A percentile compares a stretch with the other conserved stretches of the same genome.
Conservation (phyloP, 2,888 invertebrate genomes). For the Rhaphigaster nebulosa region DNA sequence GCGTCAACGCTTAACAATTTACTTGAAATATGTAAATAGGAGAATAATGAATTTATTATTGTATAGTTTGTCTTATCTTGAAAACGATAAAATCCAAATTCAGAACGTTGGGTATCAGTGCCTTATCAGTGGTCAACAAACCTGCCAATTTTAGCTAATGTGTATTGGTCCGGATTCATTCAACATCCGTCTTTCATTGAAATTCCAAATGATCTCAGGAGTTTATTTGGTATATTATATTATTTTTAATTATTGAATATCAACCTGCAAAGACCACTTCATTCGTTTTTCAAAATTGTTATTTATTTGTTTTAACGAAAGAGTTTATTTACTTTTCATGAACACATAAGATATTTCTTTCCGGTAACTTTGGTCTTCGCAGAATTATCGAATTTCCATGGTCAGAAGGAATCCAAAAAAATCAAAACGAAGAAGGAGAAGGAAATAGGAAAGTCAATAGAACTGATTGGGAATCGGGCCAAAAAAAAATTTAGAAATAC, state of each 20-base stretch:
- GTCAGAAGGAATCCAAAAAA: background rate
- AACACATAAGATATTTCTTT: background rate
- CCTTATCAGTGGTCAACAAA: slow-evolving; percentile 14
- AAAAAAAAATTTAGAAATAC: background rate
- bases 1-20: no score
- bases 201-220: background rate
- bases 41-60: no score
- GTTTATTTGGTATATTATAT: background rate
- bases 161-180: background rate
- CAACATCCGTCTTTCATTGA: background rate
- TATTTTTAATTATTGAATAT: no score
- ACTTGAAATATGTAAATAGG: no score
- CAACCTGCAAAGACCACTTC: no score
- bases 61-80: background rate
- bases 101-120: background rate
- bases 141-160: background rate
- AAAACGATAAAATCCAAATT: background rate
- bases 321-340: background rate
- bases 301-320: background rate
- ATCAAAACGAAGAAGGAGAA: background rate
- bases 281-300: background rate
- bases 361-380: background rate
- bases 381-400: background rate
- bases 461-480: background rate
- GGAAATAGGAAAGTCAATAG: background rate